These are phyloP conservation scores for Poliocrania exsul DNA, from an alignment of 2,797 vertebrate genomes.

Conservation along the genomic window DNA sequence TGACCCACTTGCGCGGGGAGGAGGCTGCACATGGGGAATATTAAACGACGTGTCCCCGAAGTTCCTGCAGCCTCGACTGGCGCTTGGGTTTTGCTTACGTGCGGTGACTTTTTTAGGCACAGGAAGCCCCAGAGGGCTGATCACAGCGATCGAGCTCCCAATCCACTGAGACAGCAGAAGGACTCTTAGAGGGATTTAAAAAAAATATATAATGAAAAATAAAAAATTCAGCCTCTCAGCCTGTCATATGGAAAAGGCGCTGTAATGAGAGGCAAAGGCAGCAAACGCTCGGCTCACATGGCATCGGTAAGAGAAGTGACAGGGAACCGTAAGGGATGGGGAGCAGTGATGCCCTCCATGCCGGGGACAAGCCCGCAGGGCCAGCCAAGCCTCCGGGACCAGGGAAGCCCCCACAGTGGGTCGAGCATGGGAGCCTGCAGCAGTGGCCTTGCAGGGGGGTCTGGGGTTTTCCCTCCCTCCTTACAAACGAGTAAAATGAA, in stretches of 20 bases:
- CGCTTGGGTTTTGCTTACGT: constrained; percentile 65
- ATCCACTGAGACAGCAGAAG: constrained; percentile 75
- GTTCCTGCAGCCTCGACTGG: constrained; percentile 42
- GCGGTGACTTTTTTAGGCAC: constrained; percentile 72
- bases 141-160: constrained; percentile 61
- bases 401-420: background rate
- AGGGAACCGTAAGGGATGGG: background rate
- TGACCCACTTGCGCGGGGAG: constrained; percentile 55
- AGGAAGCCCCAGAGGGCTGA: constrained; percentile 70
- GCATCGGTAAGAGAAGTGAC: background rate
- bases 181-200: constrained; percentile 63
- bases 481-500: background rate
- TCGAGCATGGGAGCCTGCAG: background rate
- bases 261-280: constrained; percentile 36
- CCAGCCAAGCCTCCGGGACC: background rate
- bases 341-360: background rate
- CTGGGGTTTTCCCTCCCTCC: background rate
- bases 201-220: background rate
- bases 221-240: background rate
- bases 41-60: constrained; percentile 55
- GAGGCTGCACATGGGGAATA: constrained; percentile 18
- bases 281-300: background rate
- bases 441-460: background rate
- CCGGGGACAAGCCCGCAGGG: background rate
- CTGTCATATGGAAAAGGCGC: constrained; percentile 28